A percentile compares a stretch with the other conserved stretches of the same genome.
phyloP scores from a whole-genome alignment of 2,113 vertebrate genomes.

The Albula goreensis region DNA sequence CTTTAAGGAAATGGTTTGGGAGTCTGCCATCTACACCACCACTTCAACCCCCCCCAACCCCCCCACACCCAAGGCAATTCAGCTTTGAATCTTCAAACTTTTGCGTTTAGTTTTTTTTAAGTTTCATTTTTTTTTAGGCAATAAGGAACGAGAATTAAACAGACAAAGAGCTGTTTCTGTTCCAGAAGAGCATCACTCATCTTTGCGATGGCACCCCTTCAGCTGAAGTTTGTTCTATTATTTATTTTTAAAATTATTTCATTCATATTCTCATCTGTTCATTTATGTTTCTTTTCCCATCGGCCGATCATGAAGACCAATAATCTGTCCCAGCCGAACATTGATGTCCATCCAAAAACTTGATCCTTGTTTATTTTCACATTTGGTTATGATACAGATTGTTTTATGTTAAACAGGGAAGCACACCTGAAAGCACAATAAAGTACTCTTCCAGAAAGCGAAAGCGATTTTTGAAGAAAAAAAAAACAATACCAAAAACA shows the following conservation, averaged over 20 bases:
- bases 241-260: neutral
- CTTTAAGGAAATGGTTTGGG: conserved; percentile 52
- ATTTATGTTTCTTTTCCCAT: conserved; percentile 2
- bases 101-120: neutral
- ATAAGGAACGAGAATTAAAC: neutral
- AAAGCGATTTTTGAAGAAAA: neutral
- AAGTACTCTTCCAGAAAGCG: neutral
- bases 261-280: neutral
- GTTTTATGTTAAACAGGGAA: too few species aligned
- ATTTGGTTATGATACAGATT: too few species aligned
- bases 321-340: neutral
- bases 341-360: neutral
- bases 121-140: neutral
- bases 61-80: conserved; percentile 14
- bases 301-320: neutral
- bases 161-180: conserved; percentile 1
- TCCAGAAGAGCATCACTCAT: conserved; percentile 13
- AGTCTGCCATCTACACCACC: conserved; percentile 36
- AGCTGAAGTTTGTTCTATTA: neutral
- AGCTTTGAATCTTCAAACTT: conserved; percentile 23
- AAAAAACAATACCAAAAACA: neutral
- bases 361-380: too few species aligned
- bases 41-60: conserved; percentile 2
- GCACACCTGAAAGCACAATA: too few species aligned
- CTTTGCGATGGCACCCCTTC: neutral